Evolutionary conservation across 2,888 invertebrate species (phyloP).

Genomic region (Cyaniris semiargus): DNA sequence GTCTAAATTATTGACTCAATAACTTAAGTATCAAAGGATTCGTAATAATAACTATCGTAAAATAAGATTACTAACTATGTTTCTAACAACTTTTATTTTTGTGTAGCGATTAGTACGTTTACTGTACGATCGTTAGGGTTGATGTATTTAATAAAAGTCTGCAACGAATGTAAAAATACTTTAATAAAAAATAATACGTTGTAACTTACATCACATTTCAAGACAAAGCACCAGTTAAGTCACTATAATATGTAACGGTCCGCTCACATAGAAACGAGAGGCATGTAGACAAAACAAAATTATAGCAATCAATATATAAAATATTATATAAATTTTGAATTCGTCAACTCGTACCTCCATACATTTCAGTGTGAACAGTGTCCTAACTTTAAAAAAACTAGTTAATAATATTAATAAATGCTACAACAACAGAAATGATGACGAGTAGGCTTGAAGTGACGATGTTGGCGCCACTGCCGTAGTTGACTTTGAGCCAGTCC

Average conservation of each 20-base stretch:
- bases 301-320: background rate
- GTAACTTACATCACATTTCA: background rate
- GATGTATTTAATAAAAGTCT: background rate
- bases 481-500: constrained; percentile 58
- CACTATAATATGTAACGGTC: background rate
- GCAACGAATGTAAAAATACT: background rate
- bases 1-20: too few species aligned
- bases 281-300: background rate
- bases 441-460: constrained; percentile 56
- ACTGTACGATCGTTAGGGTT: background rate
- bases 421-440: constrained; percentile 51
- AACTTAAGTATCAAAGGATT: too few species aligned
- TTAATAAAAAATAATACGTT: background rate
- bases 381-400: background rate
- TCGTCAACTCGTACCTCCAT: background rate
- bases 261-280: background rate
- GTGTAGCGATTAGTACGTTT: too few species aligned
- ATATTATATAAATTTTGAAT: too few species aligned
- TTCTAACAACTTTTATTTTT: too few species aligned
- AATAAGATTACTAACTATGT: too few species aligned
- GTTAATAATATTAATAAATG: constrained; percentile 44
- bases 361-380: background rate
- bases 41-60: too few species aligned
- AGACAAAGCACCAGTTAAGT: constrained; percentile 17
- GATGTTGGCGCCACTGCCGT: constrained; percentile 49